Conservation (phyloP, 2,888 invertebrate genomes). For the Caenorhabditis virilis region DNA sequence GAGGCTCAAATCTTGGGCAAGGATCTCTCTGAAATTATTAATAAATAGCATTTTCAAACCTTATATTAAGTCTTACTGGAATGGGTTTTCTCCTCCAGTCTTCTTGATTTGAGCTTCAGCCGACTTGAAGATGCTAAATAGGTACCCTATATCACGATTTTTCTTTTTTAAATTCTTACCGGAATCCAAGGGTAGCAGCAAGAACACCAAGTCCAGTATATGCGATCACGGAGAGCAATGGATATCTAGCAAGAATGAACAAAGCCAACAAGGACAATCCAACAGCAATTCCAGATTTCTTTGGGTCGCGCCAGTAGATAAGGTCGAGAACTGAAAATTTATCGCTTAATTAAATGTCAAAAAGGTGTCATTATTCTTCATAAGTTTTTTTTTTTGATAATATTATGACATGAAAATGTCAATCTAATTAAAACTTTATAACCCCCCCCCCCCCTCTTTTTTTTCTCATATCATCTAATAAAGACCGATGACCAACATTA, state of each 20-base stretch:
- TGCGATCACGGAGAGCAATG: slow-evolving; percentile 77
- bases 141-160: not conserved
- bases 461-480: no score
- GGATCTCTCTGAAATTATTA: slow-evolving; percentile 71
- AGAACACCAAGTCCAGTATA: slow-evolving; percentile 86
- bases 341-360: not conserved
- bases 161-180: slow-evolving; percentile 69
- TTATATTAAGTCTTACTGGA: slow-evolving; percentile 79
- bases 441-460: no score
- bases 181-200: slow-evolving; percentile 86
- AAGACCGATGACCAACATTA: no score
- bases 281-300: slow-evolving; percentile 90
- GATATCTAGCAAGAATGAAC: slow-evolving; percentile 81
- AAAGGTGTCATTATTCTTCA: not conserved
- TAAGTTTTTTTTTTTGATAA: not conserved
- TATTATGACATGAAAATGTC: no score
- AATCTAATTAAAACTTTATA: no score
- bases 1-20: slow-evolving; percentile 85
- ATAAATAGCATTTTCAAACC: not conserved
- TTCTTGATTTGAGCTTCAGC: slow-evolving; percentile 76
- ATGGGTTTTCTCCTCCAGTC: slow-evolving; percentile 91
- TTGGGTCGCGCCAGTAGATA: slow-evolving; percentile 96
- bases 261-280: slow-evolving; percentile 86
- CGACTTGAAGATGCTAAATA: slow-evolving; percentile 46
- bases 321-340: slow-evolving; percentile 72